Evolutionary conservation across 2,888 invertebrate species (phyloP).

Genomic region (Drosophila kanekoi): DNA sequence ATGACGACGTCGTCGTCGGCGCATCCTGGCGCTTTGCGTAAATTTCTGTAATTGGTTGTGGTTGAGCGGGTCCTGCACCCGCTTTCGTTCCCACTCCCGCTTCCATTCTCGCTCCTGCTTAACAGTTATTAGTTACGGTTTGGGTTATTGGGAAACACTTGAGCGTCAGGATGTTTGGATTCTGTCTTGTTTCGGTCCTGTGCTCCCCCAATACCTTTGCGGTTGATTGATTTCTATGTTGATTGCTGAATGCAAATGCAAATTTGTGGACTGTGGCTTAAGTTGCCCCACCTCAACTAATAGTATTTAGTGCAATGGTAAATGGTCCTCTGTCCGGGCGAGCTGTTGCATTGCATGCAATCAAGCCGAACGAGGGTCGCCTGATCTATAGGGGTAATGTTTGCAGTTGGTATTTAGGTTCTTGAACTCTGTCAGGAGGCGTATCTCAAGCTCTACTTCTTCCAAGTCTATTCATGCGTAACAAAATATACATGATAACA

Average conservation of each 20-base stretch:
- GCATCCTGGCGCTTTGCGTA: constrained; percentile 72
- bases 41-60: constrained; percentile 78
- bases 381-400: constrained; percentile 4
- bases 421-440: neutral
- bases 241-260: constrained; percentile 73
- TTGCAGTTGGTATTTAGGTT: constrained; percentile 14
- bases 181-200: constrained; percentile 15
- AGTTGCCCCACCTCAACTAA: constrained; percentile 4
- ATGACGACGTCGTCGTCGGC: constrained; percentile 56
- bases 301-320: constrained; percentile 51
- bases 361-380: constrained; percentile 26
- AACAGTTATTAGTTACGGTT: constrained; percentile 72
- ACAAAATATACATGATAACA: constrained; percentile 20
- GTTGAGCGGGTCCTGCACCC: constrained; percentile 47
- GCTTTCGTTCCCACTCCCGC: constrained; percentile 11
- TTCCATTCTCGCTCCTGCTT: constrained; percentile 24
- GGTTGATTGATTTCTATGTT: constrained; percentile 76
- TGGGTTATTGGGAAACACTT: constrained; percentile 69
- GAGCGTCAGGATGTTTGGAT: constrained; percentile 40
- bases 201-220: constrained; percentile 42
- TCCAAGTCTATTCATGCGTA: constrained; percentile 34
- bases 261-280: constrained; percentile 46
- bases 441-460: neutral
- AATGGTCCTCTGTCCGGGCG: constrained; percentile 15
- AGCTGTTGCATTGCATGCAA: constrained; percentile 49